Evolutionary conservation across 1,140 invertebrate genomes (phyloP).

Genomic region (Drosophila micromelanica): DNA sequence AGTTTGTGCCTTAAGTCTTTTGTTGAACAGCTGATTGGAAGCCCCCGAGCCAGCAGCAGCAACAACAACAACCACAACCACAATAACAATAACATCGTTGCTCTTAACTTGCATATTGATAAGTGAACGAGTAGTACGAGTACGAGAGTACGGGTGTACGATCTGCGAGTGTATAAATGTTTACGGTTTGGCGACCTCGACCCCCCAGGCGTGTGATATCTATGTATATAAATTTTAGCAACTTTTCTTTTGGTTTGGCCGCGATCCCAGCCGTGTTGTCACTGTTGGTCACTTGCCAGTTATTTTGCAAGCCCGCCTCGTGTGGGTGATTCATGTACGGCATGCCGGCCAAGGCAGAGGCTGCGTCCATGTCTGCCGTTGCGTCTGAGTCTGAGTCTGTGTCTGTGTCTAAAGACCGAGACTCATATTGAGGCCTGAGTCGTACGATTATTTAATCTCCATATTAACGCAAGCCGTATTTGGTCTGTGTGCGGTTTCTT

Average conservation of each 20-base stretch:
- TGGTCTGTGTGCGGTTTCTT: slow-evolving; percentile 68
- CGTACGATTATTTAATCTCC: slow-evolving; percentile 75
- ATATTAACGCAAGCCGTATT: slow-evolving; percentile 70
- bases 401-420: slow-evolving; percentile 34
- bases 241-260: slow-evolving; percentile 61
- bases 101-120: slow-evolving; percentile 64
- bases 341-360: background rate
- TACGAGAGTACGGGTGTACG: slow-evolving; percentile 3
- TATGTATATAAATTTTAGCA: slow-evolving; percentile 66
- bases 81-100: slow-evolving; percentile 10
- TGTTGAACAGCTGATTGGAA: slow-evolving; percentile 73
- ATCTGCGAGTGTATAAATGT: slow-evolving; percentile 56
- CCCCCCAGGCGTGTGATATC: slow-evolving; percentile 66
- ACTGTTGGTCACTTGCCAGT: slow-evolving; percentile 53
- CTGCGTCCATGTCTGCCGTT: slow-evolving; percentile 13
- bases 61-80: slow-evolving; percentile 10
- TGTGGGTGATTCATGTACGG: slow-evolving; percentile 50
- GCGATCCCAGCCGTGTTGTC: slow-evolving; percentile 44
- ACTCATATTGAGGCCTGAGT: slow-evolving; percentile 42
- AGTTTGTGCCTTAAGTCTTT: slow-evolving; percentile 81
- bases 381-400: slow-evolving; percentile 8
- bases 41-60: slow-evolving; percentile 7
- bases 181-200: slow-evolving; percentile 76
- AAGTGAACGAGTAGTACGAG: slow-evolving; percentile 30
- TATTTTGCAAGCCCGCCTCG: slow-evolving; percentile 53